phyloP scores from a whole-genome alignment of 2,888 invertebrate genomes.

The Mythimna impura region DNA sequence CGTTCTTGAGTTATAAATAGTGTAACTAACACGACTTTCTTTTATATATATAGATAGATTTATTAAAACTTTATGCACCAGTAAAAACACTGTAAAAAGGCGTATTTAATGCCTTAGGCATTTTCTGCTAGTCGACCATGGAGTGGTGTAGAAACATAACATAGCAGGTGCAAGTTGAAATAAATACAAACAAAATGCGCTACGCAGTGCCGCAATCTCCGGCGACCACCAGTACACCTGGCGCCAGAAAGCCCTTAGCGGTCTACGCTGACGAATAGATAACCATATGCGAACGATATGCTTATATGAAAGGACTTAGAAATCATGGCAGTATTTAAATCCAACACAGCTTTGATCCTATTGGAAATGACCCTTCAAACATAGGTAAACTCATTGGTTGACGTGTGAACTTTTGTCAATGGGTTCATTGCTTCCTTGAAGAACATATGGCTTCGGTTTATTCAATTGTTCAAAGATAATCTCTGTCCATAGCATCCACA shows the following conservation, averaged over 20 bases:
- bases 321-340: neutral
- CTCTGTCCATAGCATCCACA: neutral
- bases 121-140: too few relatives aligned
- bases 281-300: neutral
- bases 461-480: neutral
- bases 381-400: neutral
- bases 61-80: too few relatives aligned
- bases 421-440: neutral
- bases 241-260: neutral
- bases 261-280: neutral
- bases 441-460: neutral
- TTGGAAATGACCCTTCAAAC: neutral
- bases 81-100: too few relatives aligned
- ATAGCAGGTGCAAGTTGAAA: too few relatives aligned
- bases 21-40: too few relatives aligned
- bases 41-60: too few relatives aligned
- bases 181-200: too few relatives aligned
- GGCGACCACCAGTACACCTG: too few relatives aligned
- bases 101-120: too few relatives aligned
- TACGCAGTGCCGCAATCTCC: too few relatives aligned
- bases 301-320: neutral
- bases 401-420: neutral
- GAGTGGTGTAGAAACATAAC: too few relatives aligned
- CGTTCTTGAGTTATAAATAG: too few relatives aligned
- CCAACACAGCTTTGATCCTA: neutral